Evolutionary conservation across 2,888 invertebrate genomes (phyloP).

Genomic region (Harpalus rubripes): DNA sequence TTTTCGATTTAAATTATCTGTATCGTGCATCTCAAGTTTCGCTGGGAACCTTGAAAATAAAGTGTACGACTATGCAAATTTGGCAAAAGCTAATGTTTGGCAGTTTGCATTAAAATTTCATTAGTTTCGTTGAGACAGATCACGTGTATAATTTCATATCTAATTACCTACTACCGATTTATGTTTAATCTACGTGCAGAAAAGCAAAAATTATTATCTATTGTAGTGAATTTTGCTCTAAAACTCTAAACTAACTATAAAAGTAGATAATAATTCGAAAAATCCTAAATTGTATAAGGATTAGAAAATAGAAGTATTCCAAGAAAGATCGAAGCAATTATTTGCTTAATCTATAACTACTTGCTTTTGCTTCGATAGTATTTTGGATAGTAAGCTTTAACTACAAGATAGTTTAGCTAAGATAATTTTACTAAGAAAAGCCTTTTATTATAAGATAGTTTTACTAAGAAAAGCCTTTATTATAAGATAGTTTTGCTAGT

Average conservation of each 20-base stretch:
- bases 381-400: conserved; percentile 21
- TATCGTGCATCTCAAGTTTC: conserved; percentile 64
- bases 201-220: too few relatives aligned
- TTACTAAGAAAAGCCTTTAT: conserved; percentile 22
- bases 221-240: too few relatives aligned
- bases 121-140: conserved; percentile 50
- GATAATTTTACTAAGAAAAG: conserved; percentile 28
- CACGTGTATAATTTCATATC: conserved; percentile 5
- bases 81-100: conserved; percentile 35
- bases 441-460: conserved; percentile 30
- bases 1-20: conserved; percentile 43
- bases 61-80: conserved; percentile 56
- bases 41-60: conserved; percentile 52
- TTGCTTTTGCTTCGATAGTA: neutral
- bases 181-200: too few relatives aligned
- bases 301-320: neutral
- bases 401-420: conserved; percentile 38
- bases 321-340: neutral
- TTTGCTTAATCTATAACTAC: conserved; percentile 6
- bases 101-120: conserved; percentile 56
- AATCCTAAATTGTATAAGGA: neutral
- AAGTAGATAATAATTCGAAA: neutral
- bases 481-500: conserved; percentile 36
- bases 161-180: too few relatives aligned
- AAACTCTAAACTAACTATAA: neutral